These are phyloP conservation scores for Drosophila setosimentum DNA, from an alignment of 2,888 invertebrate species.

Conservation along the genomic window DNA sequence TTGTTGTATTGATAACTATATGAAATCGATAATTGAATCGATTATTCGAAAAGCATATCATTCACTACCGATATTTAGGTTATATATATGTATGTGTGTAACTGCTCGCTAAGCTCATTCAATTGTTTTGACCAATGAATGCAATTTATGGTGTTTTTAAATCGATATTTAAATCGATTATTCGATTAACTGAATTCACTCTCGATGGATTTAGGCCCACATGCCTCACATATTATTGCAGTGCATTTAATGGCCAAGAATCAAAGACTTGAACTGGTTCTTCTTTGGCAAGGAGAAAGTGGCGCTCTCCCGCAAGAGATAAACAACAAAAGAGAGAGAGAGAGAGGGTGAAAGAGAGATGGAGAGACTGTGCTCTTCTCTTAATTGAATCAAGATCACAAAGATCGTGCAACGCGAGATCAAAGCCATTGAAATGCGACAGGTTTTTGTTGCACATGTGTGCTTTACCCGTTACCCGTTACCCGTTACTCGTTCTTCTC, in stretches of 20 bases:
- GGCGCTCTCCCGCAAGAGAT: constrained; percentile 21
- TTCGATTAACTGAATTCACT: constrained; percentile 4
- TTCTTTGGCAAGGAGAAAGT: constrained; percentile 50
- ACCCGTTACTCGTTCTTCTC: constrained; percentile 33
- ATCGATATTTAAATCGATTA: background rate
- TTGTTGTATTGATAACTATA: background rate
- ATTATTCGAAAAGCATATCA: background rate
- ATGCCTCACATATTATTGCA: constrained; percentile 28
- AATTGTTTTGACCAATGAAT: background rate
- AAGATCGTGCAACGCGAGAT: constrained; percentile 31
- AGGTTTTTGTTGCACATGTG: constrained; percentile 41
- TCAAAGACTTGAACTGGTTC: constrained; percentile 46
- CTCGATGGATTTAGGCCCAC: constrained; percentile 26
- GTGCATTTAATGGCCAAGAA: constrained; percentile 37
- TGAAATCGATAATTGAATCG: background rate
- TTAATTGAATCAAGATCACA: constrained; percentile 71
- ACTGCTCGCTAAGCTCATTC: background rate
- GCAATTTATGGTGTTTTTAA: background rate
- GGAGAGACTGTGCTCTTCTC: constrained; percentile 39
- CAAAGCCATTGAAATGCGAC: constrained; percentile 52
- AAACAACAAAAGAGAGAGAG: background rate
- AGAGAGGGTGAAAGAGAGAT: constrained; percentile 12
- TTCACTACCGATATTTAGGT: background rate
- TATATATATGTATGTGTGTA: background rate
- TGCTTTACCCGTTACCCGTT: constrained; percentile 13